Base-by-base conservation (phyloP, 2,113 vertebrate species). In the Notothenia rossii region DNA sequence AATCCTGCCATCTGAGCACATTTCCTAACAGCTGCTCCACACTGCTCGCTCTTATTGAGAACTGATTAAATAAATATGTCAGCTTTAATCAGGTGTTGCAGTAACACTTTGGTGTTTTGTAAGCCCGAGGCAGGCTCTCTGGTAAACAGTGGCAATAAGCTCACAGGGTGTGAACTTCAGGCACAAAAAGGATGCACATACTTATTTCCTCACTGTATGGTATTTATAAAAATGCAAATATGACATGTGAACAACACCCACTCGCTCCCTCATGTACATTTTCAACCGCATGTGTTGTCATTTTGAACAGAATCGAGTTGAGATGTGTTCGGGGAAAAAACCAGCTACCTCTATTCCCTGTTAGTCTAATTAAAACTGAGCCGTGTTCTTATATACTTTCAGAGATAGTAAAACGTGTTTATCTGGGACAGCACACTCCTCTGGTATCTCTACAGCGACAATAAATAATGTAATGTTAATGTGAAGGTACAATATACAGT, bases 11-110 rank as follows among this genome's bases (percentile, higher is more conserved):
- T 72, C 74, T 53, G 74, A 84, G 51, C 65, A 20, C 2, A 14
- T 75, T 33, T 53, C 53, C 29, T 8, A 67, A 43, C 75, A 89
- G 72, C 72, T 74, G 82, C 65, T 43, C 36, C 12, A 40, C 20
- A 7, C 67, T 8, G 68, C 59, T 63, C 10, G 4, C n/a, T 54
- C 50, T 58, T 51, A 63, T 71, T 11, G 46, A 87, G 46, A 29
- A 22, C 79, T 53, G 76, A 78, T 72, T 72, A 60, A 80, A 77
- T 87, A 81, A 84, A 79, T 75, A 65, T 49, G 77, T 72, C 77
- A 33, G 63, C 65, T 70, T 43, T 63, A 74, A 83, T 68, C 68
- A 77, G 62, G 50, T 72, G 67, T 29, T 83, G 62, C 51, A 43
- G 50, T 40, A 61, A 77, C 36, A 56, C 43, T 70, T 48, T 13